Percentiles rank a stretch among this genome's conserved stretches.
Evolutionary conservation across 2,888 invertebrate genomes (phyloP).

Genomic region (Plebejus melissa): DNA sequence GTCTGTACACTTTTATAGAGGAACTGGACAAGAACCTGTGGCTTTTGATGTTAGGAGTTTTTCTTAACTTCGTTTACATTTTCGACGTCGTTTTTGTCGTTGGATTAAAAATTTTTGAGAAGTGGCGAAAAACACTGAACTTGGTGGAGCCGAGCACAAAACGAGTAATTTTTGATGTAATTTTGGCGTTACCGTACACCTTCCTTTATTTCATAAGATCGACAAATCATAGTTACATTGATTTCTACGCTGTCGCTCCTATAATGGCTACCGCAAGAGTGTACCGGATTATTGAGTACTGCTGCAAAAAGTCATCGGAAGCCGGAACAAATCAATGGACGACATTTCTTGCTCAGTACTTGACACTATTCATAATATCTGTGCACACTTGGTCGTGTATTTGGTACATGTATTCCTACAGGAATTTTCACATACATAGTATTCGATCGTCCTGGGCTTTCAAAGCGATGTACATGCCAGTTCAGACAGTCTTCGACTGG

Average conservation of each 20-base stretch:
- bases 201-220: constrained; percentile 54
- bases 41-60: constrained; percentile 52
- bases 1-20: constrained; percentile 59
- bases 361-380: constrained; percentile 62
- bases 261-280: constrained; percentile 60
- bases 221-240: constrained; percentile 41
- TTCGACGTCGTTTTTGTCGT: constrained; percentile 58
- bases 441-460: constrained; percentile 63
- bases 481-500: constrained; percentile 63
- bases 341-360: constrained; percentile 69
- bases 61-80: constrained; percentile 57
- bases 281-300: constrained; percentile 65
- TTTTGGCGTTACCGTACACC: constrained; percentile 61
- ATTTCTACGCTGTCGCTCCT: constrained; percentile 59
- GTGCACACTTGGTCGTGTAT: constrained; percentile 71
- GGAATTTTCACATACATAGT: constrained; percentile 54
- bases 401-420: constrained; percentile 67
- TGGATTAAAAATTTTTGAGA: constrained; percentile 62
- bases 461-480: constrained; percentile 57
- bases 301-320: constrained; percentile 63
- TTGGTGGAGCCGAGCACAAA: constrained; percentile 62
- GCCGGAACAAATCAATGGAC: constrained; percentile 73
- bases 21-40: constrained; percentile 49
- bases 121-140: constrained; percentile 70
- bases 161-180: constrained; percentile 54